Evolutionary conservation across 2,888 invertebrate species (phyloP), one percentile per base, ranked within the genome.

Genomic region (Heliconius ismenius): DNA sequence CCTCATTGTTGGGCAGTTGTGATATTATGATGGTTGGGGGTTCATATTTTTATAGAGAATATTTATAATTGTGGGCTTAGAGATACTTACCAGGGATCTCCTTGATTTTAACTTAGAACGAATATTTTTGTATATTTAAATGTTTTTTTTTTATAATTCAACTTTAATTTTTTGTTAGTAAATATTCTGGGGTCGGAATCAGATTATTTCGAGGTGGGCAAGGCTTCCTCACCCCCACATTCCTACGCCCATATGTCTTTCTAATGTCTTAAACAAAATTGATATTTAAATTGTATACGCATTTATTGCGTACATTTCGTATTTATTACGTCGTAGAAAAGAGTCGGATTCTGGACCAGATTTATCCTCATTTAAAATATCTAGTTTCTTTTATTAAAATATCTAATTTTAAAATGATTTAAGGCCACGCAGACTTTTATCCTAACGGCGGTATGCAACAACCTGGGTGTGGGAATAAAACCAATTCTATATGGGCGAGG

Each of bases 381-480:
- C 18, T 26, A 24, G 9, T 1, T 32, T 62, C 26, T 10, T 67
- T 28, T 28, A 2, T 24, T 24, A 24, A 39, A 39, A 39, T 39
- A 39, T 13, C 39, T 39, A 39, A 1, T 13, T 39, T 13, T 43
- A 15, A 39, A 21, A 43, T 73, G 0, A 13, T 70, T 63, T n/a
- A 78, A 95, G 95, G 95, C 70, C 92, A 96, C 81, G 94, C 95
- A 3, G 96, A 96, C 84, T 96, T 96, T 84, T 96, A 96, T 86
- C 95, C 96, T 1, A 96, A 96, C 79, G 96, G 96, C 0, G 96
- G 96, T 1, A 92, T 95, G 89, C 90, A 90, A 70, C 96, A 96
- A 83, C 96, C 96, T 0, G 96, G 96, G 0, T 96, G 96, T 82
- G 73, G 81, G 10, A 90, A 88, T 64, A 80, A 82, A 4, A 86